Base-by-base conservation (phyloP, 2,113 vertebrate species). In the Misgurnus mizolepis region DNA sequence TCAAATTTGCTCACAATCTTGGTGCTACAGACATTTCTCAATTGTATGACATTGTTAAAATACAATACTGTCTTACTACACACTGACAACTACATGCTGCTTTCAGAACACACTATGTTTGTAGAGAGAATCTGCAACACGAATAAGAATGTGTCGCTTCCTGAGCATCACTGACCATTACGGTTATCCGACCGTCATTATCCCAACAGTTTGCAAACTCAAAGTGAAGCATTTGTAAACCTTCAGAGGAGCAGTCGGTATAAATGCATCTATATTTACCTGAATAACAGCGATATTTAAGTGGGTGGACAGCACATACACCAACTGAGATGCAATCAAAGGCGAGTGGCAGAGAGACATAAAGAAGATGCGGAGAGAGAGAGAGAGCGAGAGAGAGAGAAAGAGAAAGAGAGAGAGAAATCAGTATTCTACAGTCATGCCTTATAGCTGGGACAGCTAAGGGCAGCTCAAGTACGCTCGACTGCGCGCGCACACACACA, bases 381-480 rank as follows among this genome's bases (percentile, higher is more conserved):
- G 15, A 73, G 22, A 60, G 8, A 82, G 15, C 53, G 18, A 39
- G 45, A 64, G 17, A 66, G 43, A 34, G 17, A 55, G 40, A 74
- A 7, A 74, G 76, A 69, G 27, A 69, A 34, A 39, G 49, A 58
- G 22, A 67, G 17, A 68, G 69, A 67, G 39, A 79, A 61, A 75
- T 60, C 72, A 79, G 78, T 76, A 80, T 70, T 70, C 47, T 66
- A 66, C 22, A 62, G 73, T 76, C 77, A 70, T 22, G 8, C 58
- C 68, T 67, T 49, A 64, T 2, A 9, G 11, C 58, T 64, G 56
- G 50, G 69, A 80, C 79, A 80, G 79, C 60, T 73, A 80, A 80
- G 79, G 79, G 64, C 79, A 66, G 17, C 62, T 71, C 79, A 80
- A 80, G 69, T 73, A 66, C 72, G 7, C n/a, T 18, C 17, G n/a